Evolutionary conservation across 2,113 vertebrate species (phyloP), one percentile per base, ranked within the genome.

Genomic region (Lycaon pictus): DNA sequence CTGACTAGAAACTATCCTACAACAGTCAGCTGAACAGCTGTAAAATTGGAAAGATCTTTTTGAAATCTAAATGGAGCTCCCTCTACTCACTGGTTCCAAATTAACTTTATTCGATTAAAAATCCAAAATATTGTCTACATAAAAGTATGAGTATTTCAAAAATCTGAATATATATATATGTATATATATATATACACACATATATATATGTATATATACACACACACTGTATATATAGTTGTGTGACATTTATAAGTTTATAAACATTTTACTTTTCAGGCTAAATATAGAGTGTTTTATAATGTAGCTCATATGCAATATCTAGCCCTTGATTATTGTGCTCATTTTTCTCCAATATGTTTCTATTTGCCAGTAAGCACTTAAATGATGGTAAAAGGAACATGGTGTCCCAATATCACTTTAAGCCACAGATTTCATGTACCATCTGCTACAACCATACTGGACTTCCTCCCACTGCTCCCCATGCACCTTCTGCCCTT

Each of bases 91-190:
- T 69, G n/a, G 16, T 72, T 96, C 16, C 37, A 89, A 79, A 89
- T 96, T 55, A 82, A 88, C 27, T 88, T 72, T n/a, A 51, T 62
- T 83, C 13, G 69, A 20, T 91, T 76, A 53, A 55, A 94, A 63
- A 77, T 72, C 2, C 67, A 43, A 91, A 93, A 72, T 43, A 43
- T 9, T 11, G 10, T 37, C 56, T 72, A 11, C 13, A 16, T 55
- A 62, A 85, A 35, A 82, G 3, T 76, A 76, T 48, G 43, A 82
- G 3, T 76, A 76, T 48, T 76, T 48, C 43, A 48, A 76, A 77
- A 51, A 77, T 77, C 74, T 17, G 12, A 37, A 48, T 43, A 16
- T 27, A 63, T 63, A 27, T 12, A 63, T 11, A 63, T 5, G 29
- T 27, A 63, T 27, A 27, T 6, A 43, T 27, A 67, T 3, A n/a